A percentile compares a stretch with the other conserved stretches of the same genome.
These are phyloP conservation scores for Rhopalosiphum padi DNA, from an alignment of 1,140 invertebrate species.

Conservation along the genomic window DNA sequence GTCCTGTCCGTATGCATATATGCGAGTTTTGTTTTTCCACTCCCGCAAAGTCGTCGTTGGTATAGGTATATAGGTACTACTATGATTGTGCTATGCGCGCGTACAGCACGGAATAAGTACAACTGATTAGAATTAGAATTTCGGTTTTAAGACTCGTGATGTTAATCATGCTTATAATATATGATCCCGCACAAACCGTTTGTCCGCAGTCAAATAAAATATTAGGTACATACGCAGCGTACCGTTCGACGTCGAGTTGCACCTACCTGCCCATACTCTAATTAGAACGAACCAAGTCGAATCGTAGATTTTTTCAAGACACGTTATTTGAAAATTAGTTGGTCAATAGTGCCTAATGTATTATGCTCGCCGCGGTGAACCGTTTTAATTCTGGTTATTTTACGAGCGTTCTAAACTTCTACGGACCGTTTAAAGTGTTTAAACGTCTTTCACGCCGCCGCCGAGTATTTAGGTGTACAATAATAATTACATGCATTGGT, in stretches of 20 bases:
- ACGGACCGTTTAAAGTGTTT: background rate
- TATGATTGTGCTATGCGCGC: no score
- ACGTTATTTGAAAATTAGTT: background rate
- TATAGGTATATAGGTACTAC: no score
- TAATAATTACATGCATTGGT: constrained; percentile 13
- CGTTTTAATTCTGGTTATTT: background rate
- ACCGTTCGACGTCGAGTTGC: background rate
- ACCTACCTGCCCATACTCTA: background rate
- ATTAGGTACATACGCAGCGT: no score
- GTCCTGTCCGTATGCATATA: background rate
- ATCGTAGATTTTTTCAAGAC: background rate
- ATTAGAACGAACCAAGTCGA: background rate
- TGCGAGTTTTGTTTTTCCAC: background rate
- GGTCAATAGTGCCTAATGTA: background rate
- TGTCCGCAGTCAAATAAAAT: background rate
- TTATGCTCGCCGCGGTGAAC: background rate
- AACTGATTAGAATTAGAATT: no score
- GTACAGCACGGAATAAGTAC: no score
- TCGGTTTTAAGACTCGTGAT: no score
- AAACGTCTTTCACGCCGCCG: background rate
- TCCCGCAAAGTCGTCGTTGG: background rate
- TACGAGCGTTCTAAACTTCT: background rate
- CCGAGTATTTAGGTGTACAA: background rate
- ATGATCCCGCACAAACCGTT: background rate
- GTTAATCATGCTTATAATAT: background rate